A percentile compares a stretch with the other conserved stretches of the same genome.
Evolutionary conservation across 2,113 vertebrate genomes (phyloP).

Genomic region (pig (Sus scrofa)): DNA sequence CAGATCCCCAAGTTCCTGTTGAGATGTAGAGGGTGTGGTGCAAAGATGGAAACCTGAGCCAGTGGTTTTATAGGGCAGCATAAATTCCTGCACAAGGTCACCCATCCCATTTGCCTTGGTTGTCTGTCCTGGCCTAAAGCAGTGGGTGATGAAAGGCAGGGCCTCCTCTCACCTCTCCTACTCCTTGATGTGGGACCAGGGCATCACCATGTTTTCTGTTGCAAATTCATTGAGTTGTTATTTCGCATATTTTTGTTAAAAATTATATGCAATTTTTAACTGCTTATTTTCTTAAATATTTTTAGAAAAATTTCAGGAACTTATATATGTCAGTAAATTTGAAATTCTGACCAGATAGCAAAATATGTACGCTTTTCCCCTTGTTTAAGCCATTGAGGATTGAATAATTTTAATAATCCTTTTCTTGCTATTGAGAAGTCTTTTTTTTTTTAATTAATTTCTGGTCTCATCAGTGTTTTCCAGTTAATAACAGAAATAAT

Average conservation of each 20-base stretch:
- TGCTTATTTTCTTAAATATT: slow-evolving; percentile 13
- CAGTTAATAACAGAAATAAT: neutral
- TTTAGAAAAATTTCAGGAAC: slow-evolving; percentile 42
- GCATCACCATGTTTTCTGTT: neutral
- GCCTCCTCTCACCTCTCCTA: no score
- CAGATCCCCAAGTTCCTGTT: neutral
- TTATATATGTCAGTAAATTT: neutral
- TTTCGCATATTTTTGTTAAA: neutral
- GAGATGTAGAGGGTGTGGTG: neutral
- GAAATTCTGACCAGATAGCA: slow-evolving; percentile 35
- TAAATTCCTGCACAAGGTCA: neutral
- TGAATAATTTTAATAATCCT: slow-evolving; percentile 55
- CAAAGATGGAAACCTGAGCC: neutral
- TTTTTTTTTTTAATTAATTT: neutral
- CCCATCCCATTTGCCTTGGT: no score
- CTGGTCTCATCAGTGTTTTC: slow-evolving; percentile 31
- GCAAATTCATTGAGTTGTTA: neutral
- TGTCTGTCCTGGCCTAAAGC: neutral
- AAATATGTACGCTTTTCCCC: neutral
- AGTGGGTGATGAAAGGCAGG: neutral
- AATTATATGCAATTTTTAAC: neutral
- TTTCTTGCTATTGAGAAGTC: slow-evolving; percentile 30
- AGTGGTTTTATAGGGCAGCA: neutral
- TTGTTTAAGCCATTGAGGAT: slow-evolving; percentile 37
- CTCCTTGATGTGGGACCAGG: neutral